Evolutionary conservation across 2,888 invertebrate genomes (phyloP), one percentile per base, ranked within the genome.

Genomic region (Dynastes grantii): DNA sequence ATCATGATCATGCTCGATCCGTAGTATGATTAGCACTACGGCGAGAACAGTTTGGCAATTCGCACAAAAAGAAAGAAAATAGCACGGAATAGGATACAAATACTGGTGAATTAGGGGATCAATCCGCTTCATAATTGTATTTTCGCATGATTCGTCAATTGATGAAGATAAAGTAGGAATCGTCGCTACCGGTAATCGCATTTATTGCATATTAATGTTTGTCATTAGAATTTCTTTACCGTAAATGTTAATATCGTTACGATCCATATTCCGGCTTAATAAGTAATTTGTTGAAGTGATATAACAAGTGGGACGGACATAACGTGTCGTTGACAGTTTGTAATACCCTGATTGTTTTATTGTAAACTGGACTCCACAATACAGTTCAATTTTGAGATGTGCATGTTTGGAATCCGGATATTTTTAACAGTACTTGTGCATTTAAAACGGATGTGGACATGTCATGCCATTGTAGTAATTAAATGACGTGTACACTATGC

Each of bases 341-440:
- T 22, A 55, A 55, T 55, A 55, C 22, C 22, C 55, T 22, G 55
- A 55, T 55, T 55, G 55, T 55, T 55, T 55, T 55, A 55, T 55
- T 55, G 22, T 55, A 55, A 16, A 16, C 4, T 9, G 4, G 16
- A 16, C 22, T 55, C 3, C 2, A 6, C 11, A 9, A 45, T 32
- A 32, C 22, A n/a, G 22, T 55, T 55, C 16, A 4, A 55, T 16
- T 16, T 3, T 55, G 55, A 45, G 8, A 45, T 45, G 8, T 45
- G 45, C 45, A 11, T 45, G 16, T 55, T 55, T 22, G 55, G 55
- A 55, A 55, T 55, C 55, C 16, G 55, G 55, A 55, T 55, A 22
- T 22, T 55, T 55, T 55, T 55, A 55, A 55, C n/a, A 22, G 55
- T 55, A 45, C 45, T 45, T 45, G 2, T 45, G 45, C 45, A 8